Conservation (phyloP, 2,113 vertebrate genomes). For the Brachyhypopomus occidentalis region DNA sequence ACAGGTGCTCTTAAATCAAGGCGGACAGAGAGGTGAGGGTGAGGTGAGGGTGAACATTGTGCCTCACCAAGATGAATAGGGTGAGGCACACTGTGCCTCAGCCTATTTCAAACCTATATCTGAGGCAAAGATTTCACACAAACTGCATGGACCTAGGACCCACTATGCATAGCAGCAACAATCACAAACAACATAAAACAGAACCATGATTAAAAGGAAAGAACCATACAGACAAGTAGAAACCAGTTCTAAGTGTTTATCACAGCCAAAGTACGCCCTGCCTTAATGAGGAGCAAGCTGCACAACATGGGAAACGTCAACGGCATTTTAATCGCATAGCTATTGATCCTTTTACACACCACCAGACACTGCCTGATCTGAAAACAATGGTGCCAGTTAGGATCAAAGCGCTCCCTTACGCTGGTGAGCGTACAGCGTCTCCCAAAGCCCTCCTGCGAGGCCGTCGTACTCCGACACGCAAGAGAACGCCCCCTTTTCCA, state of each 20-base stretch:
- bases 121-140: not conserved
- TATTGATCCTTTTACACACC: constrained; percentile 51
- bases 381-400: constrained; percentile 38
- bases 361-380: constrained; percentile 32
- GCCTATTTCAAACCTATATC: not conserved
- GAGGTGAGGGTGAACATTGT: not conserved
- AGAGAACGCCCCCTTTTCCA: constrained; percentile 1
- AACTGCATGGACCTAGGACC: not conserved
- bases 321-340: constrained; percentile 44
- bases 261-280: constrained; percentile 24
- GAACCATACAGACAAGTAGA: constrained; percentile 1
- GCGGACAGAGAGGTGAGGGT: not conserved
- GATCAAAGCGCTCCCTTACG: constrained; percentile 43
- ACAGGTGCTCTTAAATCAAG: not conserved
- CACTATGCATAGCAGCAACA: too few species aligned
- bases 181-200: not conserved
- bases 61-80: not conserved
- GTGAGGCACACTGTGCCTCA: too few species aligned
- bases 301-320: not conserved
- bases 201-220: not conserved
- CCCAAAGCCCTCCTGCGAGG: constrained; percentile 9
- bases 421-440: constrained; percentile 40
- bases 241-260: constrained; percentile 25
- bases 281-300: constrained; percentile 37
- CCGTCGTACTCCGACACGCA: not conserved